Base-by-base conservation (phyloP, 1,140 invertebrate species). In the Drosophila simulans region DNA sequence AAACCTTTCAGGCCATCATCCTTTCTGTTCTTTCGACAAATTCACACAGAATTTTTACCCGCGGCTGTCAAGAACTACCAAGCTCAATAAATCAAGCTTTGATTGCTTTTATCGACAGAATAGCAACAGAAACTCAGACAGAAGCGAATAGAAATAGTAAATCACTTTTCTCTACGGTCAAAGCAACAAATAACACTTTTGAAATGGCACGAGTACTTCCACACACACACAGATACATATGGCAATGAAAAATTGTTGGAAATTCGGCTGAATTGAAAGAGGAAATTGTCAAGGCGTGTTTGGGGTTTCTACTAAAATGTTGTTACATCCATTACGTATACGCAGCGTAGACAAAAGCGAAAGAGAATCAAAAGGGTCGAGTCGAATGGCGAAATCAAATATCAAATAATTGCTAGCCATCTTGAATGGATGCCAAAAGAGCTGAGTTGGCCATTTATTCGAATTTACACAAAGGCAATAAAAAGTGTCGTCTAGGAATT, bases 371-470 rank as follows among this genome's bases (percentile, higher is more conserved):
- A 83, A 83, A 27, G 25, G 13, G n/a, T 13, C 20, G 13, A 25
- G 17, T 1, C 43, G 3, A 12, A 34, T 31, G 27, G 4, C 49
- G 12, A 79, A 57, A 79, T 70, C 80, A 83, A 83, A 78, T 78
- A 75, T 78, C 52, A 83, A 82, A 71, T 78, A 83, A 83, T 75
- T 83, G 80, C 63, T 82, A 63, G 63, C 46, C 74, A 78, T 78
- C 74, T 77, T 81, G 60, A 82, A 77, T 81, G 73, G 52, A 54
- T 77, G 79, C 78, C 78, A 81, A 81, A 81, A 66, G 46, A 49
- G 48, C 65, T 65, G 37, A 56, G 11, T 11, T 63, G 57, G 49
- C 43, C 57, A 81, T 77, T 81, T 63, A 60, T 81, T 31, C 31
- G 31, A 3, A 31, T 31, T 71, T 62, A 59, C 52, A 43, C 34